Percentiles rank a stretch among this genome's conserved stretches.
Conservation (phyloP, 35 echinoderm and acorn worm species). For the Ptychodera flava region DNA sequence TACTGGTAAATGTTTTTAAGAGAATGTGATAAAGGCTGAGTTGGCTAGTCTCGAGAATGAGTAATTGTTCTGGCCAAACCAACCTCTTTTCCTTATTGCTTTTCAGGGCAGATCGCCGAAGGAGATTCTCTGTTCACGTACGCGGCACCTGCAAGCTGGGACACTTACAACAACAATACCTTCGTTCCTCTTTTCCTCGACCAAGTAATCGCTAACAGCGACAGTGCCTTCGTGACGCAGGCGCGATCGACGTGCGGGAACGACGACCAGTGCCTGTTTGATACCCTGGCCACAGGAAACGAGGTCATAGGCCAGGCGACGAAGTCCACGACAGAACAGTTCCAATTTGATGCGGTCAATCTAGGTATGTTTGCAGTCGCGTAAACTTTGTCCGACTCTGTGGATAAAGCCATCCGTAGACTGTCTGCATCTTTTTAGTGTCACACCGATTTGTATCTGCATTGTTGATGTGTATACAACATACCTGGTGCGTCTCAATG, state of each 20-base stretch:
- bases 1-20: no score
- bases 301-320: conserved; percentile 7
- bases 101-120: no score
- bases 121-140: conserved; percentile 28
- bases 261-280: conserved; percentile 30
- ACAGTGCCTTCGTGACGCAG: background rate
- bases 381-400: no score
- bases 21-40: no score
- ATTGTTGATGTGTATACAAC: no score
- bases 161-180: conserved; percentile 19
- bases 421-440: no score
- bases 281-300: conserved; percentile 28
- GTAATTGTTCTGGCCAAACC: no score
- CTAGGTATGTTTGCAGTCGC: background rate
- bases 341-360: background rate
- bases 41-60: no score
- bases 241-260: background rate
- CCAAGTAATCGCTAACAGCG: background rate
- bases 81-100: no score
- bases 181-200: conserved; percentile 34
- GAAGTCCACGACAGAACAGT: background rate
- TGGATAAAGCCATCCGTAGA: no score
- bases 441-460: no score
- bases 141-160: conserved; percentile 7
- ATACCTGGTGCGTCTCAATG: no score